phyloP scores from a whole-genome alignment of 2,888 invertebrate genomes.

The Plagodis dolabraria region DNA sequence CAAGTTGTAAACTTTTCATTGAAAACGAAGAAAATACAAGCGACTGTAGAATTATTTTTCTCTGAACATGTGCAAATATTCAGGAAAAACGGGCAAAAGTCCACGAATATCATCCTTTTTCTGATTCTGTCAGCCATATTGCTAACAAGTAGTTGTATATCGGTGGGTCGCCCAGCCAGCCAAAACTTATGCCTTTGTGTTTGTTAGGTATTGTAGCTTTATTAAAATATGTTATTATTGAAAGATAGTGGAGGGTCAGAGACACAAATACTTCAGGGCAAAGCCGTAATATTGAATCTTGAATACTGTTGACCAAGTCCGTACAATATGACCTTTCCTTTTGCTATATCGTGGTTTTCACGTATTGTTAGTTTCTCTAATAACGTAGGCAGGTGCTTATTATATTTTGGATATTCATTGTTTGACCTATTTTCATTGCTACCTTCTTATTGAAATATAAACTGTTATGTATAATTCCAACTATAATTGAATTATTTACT shows the following conservation, averaged over 20 bases:
- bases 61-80: too few relatives aligned
- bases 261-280: conserved; percentile 6
- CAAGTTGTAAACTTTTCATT: too few relatives aligned
- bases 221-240: conserved; percentile 10
- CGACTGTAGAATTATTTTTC: too few relatives aligned
- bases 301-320: conserved; percentile 8
- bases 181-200: conserved; percentile 7
- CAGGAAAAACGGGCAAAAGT: conserved; percentile 1
- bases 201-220: conserved; percentile 4
- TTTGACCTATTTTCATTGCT: too few relatives aligned
- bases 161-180: background rate
- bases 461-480: too few relatives aligned
- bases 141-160: conserved; percentile 2
- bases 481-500: too few relatives aligned
- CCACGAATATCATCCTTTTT: conserved; percentile 1
- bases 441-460: too few relatives aligned
- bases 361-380: conserved; percentile 2
- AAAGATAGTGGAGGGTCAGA: conserved; percentile 10
- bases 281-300: conserved; percentile 1
- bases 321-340: conserved; percentile 1
- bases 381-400: background rate
- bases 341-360: background rate
- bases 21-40: too few relatives aligned
- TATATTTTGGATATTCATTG: too few relatives aligned
- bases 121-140: conserved; percentile 6